These are phyloP conservation scores for Motacilla alba DNA, from an alignment of 2,113 vertebrate genomes.

Conservation along the genomic window DNA sequence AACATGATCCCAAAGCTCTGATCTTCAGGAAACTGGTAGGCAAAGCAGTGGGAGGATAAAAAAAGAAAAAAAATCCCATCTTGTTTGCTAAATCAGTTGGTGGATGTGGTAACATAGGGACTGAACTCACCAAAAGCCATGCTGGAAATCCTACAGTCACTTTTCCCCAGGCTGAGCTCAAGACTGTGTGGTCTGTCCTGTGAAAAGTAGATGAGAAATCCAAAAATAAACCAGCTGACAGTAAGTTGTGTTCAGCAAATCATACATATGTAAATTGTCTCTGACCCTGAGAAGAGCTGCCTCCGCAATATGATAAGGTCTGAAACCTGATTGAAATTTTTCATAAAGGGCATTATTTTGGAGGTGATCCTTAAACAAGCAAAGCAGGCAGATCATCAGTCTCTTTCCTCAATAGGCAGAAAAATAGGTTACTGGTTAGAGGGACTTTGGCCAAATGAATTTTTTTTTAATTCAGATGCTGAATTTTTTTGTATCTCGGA, in stretches of 20 bases:
- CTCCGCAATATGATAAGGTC: conserved; percentile 48
- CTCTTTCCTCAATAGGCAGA: neutral
- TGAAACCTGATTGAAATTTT: conserved; percentile 58
- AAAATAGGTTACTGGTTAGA: conserved; percentile 12
- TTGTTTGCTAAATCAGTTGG: conserved; percentile 41
- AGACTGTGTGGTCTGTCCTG: conserved; percentile 53
- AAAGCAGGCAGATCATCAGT: conserved; percentile 18
- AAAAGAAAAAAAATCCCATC: neutral
- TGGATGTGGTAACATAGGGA: neutral
- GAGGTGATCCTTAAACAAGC: conserved; percentile 32
- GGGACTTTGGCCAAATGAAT: neutral
- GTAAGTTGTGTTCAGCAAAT: neutral
- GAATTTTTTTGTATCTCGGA: neutral
- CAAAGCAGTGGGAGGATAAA: conserved; percentile 24
- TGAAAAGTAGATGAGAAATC: conserved; percentile 59
- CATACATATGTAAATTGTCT: conserved; percentile 45
- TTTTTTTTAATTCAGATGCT: neutral
- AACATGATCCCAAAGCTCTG: neutral
- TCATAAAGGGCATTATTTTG: conserved; percentile 56
- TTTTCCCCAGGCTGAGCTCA: conserved; percentile 20
- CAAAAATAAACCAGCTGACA: conserved; percentile 66
- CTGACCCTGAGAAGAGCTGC: conserved; percentile 62
- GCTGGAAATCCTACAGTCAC: neutral
- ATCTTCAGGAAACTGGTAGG: conserved; percentile 22
- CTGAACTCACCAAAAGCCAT: neutral